These are phyloP conservation scores for Callyntrura sp. DNA, from an alignment of 2,888 invertebrate species.

Conservation along the genomic window DNA sequence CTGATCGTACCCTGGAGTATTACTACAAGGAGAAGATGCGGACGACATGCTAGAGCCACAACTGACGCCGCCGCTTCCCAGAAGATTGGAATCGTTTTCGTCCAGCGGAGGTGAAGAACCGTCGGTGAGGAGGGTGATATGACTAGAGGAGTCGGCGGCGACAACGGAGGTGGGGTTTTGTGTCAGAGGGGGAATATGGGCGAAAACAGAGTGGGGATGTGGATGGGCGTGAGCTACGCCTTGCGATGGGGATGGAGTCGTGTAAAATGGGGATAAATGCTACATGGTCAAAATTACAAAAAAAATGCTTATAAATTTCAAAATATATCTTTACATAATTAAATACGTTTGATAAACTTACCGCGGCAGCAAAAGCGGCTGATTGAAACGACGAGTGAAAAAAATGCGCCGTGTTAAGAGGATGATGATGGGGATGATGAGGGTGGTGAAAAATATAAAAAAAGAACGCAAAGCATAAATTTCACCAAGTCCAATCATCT, in stretches of 20 bases:
- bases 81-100: not conserved
- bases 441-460: too few relatives aligned
- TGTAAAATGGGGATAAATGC: conserved; percentile 53
- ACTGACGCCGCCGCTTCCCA: too few relatives aligned
- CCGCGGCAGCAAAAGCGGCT: conserved; percentile 81
- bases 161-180: not conserved
- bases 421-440: too few relatives aligned
- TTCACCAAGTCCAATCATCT: too few relatives aligned
- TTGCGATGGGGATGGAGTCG: not conserved
- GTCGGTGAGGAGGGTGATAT: not conserved
- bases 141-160: not conserved
- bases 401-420: conserved; percentile 63
- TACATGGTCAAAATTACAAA: not conserved
- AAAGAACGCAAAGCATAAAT: too few relatives aligned
- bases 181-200: not conserved
- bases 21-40: not conserved
- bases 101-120: not conserved
- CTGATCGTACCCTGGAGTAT: too few relatives aligned
- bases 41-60: not conserved
- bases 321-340: conserved; percentile 5
- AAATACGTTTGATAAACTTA: conserved; percentile 27
- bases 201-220: not conserved
- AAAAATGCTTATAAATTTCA: not conserved
- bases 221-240: not conserved
- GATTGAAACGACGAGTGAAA: conserved; percentile 81